phyloP scores from a whole-genome alignment of 1,140 invertebrate genomes.

The Diorhabda carinulata region DNA sequence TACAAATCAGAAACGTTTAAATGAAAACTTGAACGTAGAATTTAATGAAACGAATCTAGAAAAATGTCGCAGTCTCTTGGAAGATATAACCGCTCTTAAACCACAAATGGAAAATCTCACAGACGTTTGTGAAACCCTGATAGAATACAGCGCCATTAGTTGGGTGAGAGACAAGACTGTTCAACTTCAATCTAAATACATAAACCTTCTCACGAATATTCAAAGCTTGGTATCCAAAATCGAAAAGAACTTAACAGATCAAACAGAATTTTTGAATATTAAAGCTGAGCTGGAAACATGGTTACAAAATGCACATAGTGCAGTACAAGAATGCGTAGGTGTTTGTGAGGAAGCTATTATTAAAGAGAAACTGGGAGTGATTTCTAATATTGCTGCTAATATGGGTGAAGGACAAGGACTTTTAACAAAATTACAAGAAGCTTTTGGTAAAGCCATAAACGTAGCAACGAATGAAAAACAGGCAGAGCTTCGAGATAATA shows the following conservation, averaged over 20 bases:
- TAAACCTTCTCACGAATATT: constrained; percentile 68
- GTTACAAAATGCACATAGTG: constrained; percentile 71
- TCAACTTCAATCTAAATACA: constrained; percentile 75
- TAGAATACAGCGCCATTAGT: constrained; percentile 78
- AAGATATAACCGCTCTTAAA: constrained; percentile 75
- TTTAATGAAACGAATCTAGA: constrained; percentile 78
- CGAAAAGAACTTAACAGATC: constrained; percentile 84
- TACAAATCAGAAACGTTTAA: constrained; percentile 64
- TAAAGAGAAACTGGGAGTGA: constrained; percentile 79
- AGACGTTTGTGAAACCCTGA: constrained; percentile 79
- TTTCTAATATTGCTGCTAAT: constrained; percentile 65
- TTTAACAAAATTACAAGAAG: constrained; percentile 71
- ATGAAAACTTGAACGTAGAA: constrained; percentile 64
- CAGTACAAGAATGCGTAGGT: constrained; percentile 76
- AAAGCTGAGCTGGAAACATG: constrained; percentile 78
- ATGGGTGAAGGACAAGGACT: constrained; percentile 85
- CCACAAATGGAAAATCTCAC: constrained; percentile 76
- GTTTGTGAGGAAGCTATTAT: constrained; percentile 74
- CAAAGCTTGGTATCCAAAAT: constrained; percentile 77
- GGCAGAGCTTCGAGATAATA: constrained; percentile 68
- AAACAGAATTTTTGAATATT: constrained; percentile 82
- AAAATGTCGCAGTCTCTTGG: constrained; percentile 68
- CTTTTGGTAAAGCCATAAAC: constrained; percentile 79
- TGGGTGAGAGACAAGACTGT: constrained; percentile 82
- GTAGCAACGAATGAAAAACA: constrained; percentile 76